Percentiles rank a stretch among this genome's conserved stretches.
phyloP scores from a whole-genome alignment of 2,888 invertebrate species.

The Diaperis boleti region DNA sequence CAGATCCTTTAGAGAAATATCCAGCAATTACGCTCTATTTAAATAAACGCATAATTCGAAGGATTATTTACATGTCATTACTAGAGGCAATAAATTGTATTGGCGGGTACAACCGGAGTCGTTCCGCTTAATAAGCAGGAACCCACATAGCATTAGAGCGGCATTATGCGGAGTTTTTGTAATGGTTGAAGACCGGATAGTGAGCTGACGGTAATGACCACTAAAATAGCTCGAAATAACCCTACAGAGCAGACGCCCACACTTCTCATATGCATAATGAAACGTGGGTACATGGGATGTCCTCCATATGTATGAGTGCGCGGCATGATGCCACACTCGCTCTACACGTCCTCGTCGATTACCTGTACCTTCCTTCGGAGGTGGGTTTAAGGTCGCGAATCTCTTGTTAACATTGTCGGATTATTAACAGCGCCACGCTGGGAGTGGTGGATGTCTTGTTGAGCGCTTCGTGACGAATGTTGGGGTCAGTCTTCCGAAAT shows the following conservation, averaged over 20 bases:
- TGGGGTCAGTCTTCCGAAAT: too few relatives aligned
- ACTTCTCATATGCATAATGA: conserved; percentile 53
- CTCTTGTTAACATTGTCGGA: too few relatives aligned
- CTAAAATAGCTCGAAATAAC: conserved; percentile 26
- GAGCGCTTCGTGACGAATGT: too few relatives aligned
- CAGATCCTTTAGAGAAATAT: not conserved
- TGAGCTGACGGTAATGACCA: conserved; percentile 41
- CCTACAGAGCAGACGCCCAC: conserved; percentile 48
- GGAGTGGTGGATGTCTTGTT: too few relatives aligned
- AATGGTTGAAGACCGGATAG: conserved; percentile 30
- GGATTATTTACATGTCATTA: conserved; percentile 16
- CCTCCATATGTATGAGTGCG: conserved; percentile 53
- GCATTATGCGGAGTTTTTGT: conserved; percentile 5
- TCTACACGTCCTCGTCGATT: conserved; percentile 49
- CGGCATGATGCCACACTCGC: conserved; percentile 53
- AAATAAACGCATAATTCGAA: conserved; percentile 19
- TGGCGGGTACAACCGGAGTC: conserved; percentile 6
- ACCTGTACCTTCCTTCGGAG: too few relatives aligned
- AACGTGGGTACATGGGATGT: conserved; percentile 50
- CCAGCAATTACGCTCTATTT: conserved; percentile 20
- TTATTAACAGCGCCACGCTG: too few relatives aligned
- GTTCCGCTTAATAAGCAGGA: conserved; percentile 14
- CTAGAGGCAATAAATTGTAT: conserved; percentile 21
- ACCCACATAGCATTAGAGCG: conserved; percentile 12
- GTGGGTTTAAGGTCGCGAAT: too few relatives aligned